These are phyloP conservation scores for Parasteatoda tepidariorum DNA, from an alignment of 1,140 invertebrate species.

Conservation along the genomic window DNA sequence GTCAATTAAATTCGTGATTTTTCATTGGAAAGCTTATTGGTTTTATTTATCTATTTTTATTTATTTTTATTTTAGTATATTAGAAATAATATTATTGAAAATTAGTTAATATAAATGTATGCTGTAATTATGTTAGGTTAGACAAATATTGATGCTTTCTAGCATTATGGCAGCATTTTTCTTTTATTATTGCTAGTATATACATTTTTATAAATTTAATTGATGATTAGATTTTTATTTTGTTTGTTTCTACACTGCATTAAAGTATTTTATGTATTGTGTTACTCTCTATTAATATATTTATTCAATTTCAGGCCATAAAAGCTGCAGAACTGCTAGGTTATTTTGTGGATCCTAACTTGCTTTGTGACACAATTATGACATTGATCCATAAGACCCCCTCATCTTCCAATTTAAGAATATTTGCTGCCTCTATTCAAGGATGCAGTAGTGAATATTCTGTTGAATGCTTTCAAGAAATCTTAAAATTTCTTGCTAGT, in stretches of 20 bases:
- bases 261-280: background rate
- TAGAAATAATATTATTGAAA: too few species aligned
- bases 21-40: too few species aligned
- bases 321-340: constrained; percentile 77
- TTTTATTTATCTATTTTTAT: too few species aligned
- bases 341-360: constrained; percentile 79
- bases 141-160: too few species aligned
- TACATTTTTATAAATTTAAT: too few species aligned
- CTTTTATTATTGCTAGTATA: too few species aligned
- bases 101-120: too few species aligned
- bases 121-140: too few species aligned
- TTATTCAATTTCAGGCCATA: constrained; percentile 68
- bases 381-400: constrained; percentile 1
- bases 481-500: constrained; percentile 19
- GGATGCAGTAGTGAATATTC: background rate
- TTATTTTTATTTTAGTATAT: too few species aligned
- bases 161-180: too few species aligned
- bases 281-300: background rate
- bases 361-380: constrained; percentile 25
- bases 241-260: background rate
- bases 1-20: too few species aligned
- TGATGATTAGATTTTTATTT: too few species aligned
- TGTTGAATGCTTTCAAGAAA: constrained; percentile 7
- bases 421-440: constrained; percentile 30
- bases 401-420: constrained; percentile 1